Evolutionary conservation across 2,797 vertebrate species (phyloP), one percentile per base, ranked within the genome.

Genomic region (Arnoldichthys spilopterus): DNA sequence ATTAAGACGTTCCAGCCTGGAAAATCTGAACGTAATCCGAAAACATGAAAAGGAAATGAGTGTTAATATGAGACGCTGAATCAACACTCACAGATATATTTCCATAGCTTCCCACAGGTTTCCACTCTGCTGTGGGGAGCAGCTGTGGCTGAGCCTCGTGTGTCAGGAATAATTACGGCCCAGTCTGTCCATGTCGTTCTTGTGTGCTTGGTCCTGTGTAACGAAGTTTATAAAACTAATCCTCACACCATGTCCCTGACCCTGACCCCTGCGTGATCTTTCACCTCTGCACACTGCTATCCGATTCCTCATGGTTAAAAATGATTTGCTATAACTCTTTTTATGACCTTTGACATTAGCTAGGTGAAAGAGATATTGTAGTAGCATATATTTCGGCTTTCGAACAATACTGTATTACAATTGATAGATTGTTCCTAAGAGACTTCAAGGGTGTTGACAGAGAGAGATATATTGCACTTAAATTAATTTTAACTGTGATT

Each of bases 11-110:
- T 88, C 85, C 79, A 85, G 69, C 76, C 72, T 90, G 91, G 91
- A 93, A 92, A 93, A 82, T 88, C 72, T 92, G 89, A 90, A 86
- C 63, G 74, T 83, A 80, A 83, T 79, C 76, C 28, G 43, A 84
- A 84, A 90, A 91, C 89, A 90, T 89, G 80, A 90, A 89, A 88
- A 91, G 90, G 88, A 91, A 92, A 90, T 88, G 76, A 82, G 66
- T 76, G 79, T 84, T 77, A 91, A 89, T 86, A 85, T 84, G 85
- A 90, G 84, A 82, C 82, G 81, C 85, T 89, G 84, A 90, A 91
- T 88, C 88, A 92, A 90, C 87, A 88, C 22, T 82, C 85, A 84
- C 16, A 84, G 26, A 85, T 82, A 72, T 84, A 82, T 84, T 89
- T 82, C 83, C 78, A 81, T 67, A 76, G 81, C 32, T 78, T 63